Evolutionary conservation across 2,888 invertebrate genomes (phyloP).

Genomic region (Lycophotia porphyrea): DNA sequence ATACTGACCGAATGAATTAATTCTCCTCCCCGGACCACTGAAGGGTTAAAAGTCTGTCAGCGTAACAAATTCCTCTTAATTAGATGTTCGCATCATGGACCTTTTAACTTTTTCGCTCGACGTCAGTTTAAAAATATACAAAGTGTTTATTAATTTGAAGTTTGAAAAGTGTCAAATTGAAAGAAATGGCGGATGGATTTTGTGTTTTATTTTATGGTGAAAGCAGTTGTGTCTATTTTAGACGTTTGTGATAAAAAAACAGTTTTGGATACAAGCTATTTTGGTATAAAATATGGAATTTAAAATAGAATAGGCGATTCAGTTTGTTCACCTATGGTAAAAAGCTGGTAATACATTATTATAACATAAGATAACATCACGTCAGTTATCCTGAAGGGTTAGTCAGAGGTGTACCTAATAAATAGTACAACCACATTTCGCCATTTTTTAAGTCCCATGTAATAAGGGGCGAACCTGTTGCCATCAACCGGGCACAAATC

Average conservation of each 20-base stretch:
- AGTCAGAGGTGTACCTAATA: too few species aligned
- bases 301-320: background rate
- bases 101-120: constrained; percentile 66
- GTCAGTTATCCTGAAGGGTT: too few species aligned
- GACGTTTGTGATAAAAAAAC: constrained; percentile 10
- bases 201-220: background rate
- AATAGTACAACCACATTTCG: too few species aligned
- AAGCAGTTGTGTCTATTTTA: background rate
- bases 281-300: background rate
- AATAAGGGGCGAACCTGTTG: too few species aligned
- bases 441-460: too few species aligned
- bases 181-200: background rate
- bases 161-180: constrained; percentile 14
- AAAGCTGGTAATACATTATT: background rate
- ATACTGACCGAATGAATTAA: constrained; percentile 68
- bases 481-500: too few species aligned
- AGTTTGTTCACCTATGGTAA: background rate
- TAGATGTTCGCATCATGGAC: constrained; percentile 65
- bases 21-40: constrained; percentile 61
- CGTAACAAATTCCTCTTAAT: constrained; percentile 73
- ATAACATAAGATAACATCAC: too few species aligned
- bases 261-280: background rate
- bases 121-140: constrained; percentile 59
- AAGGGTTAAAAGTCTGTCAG: constrained; percentile 67
- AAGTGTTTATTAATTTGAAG: constrained; percentile 27